Evolutionary conservation across 2,888 invertebrate genomes (phyloP).

Genomic region (Phortica okadai): DNA sequence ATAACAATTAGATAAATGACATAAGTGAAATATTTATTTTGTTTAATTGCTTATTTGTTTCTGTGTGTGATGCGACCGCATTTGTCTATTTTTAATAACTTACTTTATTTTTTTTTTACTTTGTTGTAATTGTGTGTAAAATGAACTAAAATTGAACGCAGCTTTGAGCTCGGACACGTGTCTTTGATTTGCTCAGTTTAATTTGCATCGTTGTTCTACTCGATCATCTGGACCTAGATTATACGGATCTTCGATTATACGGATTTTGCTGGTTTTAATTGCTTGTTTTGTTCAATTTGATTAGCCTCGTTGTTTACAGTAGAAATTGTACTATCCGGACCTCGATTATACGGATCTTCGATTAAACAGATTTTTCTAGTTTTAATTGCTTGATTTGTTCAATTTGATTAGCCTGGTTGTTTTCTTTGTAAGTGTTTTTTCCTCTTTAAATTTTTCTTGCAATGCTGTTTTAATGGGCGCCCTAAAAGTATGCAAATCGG

Average conservation of each 20-base stretch:
- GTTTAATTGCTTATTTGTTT: constrained; percentile 22
- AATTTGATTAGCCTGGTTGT: not conserved
- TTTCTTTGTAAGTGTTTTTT: not conserved
- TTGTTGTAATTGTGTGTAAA: constrained; percentile 12
- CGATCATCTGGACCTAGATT: too few relatives aligned
- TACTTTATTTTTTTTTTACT: too few relatives aligned
- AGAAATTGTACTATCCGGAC: not conserved
- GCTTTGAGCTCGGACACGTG: not conserved
- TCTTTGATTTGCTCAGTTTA: not conserved
- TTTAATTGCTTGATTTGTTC: too few relatives aligned
- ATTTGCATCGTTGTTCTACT: not conserved
- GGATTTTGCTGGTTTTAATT: too few relatives aligned
- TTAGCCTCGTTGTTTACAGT: not conserved
- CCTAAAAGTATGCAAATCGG: constrained; percentile 16
- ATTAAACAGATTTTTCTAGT: too few relatives aligned
- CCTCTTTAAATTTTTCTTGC: not conserved
- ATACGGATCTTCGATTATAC: too few relatives aligned
- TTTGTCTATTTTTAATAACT: constrained; percentile 13
- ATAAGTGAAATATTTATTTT: constrained; percentile 21
- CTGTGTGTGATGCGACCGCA: not conserved
- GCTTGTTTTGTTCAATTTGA: not conserved
- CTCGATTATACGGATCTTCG: too few relatives aligned
- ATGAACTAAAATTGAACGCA: constrained; percentile 2
- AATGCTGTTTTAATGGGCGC: not conserved
- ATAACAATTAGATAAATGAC: constrained; percentile 1